Conservation (phyloP, 2,888 invertebrate genomes). For the Cyaniris semiargus region DNA sequence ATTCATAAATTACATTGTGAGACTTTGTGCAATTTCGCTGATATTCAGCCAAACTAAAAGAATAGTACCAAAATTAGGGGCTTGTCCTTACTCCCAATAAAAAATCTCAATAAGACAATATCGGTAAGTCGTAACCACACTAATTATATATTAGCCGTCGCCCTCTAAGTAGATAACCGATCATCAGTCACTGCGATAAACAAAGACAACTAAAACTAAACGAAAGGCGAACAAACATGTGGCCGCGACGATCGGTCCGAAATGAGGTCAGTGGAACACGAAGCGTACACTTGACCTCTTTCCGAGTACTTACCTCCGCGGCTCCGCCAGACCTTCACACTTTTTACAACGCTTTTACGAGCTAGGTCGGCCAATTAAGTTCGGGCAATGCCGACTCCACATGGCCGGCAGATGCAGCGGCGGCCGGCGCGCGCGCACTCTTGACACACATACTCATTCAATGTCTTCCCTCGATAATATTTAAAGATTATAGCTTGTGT, state of each 20-base stretch:
- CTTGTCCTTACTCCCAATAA: not conserved
- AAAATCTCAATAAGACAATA: not conserved
- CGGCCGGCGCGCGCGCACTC: constrained; percentile 55
- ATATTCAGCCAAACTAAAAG: not conserved
- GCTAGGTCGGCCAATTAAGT: constrained; percentile 79
- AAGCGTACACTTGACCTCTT: constrained; percentile 80
- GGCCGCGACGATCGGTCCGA: constrained; percentile 58
- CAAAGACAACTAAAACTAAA: constrained; percentile 55
- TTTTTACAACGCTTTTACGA: constrained; percentile 78
- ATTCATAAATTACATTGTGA: not conserved
- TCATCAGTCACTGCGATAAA: constrained; percentile 34
- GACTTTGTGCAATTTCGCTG: not conserved
- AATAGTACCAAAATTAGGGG: not conserved
- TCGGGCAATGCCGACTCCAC: constrained; percentile 56
- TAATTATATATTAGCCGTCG: constrained; percentile 24
- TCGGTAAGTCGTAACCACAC: not conserved
- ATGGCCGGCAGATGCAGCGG: constrained; percentile 48
- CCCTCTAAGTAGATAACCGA: constrained; percentile 32
- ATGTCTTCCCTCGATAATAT: constrained; percentile 57
- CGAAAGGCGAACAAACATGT: constrained; percentile 65
- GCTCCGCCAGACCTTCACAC: constrained; percentile 79
- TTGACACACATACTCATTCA: constrained; percentile 71
- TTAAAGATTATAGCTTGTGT: constrained; percentile 52
- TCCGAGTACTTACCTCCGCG: constrained; percentile 79
- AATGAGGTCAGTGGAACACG: constrained; percentile 80